These are phyloP conservation scores for Morone saxatilis DNA, from an alignment of 2,113 vertebrate genomes.

Conservation along the genomic window DNA sequence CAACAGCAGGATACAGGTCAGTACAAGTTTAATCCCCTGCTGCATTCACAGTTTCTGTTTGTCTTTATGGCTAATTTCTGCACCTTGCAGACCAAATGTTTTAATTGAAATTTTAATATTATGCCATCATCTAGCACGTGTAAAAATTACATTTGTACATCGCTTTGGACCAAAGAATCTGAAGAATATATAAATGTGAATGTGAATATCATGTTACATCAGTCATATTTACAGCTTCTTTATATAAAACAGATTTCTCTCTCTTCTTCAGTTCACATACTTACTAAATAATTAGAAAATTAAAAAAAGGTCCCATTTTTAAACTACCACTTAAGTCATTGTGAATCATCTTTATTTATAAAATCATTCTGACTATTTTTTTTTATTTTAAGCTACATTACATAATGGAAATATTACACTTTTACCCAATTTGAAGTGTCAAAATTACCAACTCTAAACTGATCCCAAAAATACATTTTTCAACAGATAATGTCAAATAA, in stretches of 20 bases:
- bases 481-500: too few species aligned
- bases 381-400: too few species aligned
- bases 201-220: too few species aligned
- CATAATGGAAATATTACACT: too few species aligned
- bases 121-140: not conserved
- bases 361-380: not conserved
- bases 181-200: too few species aligned
- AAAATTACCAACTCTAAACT: too few species aligned
- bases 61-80: not conserved
- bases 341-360: not conserved
- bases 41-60: not conserved
- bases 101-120: not conserved
- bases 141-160: not conserved
- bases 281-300: not conserved
- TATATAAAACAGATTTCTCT: too few species aligned
- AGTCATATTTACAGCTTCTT: too few species aligned
- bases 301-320: not conserved
- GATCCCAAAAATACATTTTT: too few species aligned
- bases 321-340: not conserved
- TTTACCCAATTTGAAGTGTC: too few species aligned
- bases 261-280: not conserved
- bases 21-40: not conserved
- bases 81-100: not conserved
- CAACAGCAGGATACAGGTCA: conserved; percentile 98
- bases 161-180: too few species aligned